Evolutionary conservation across 2,888 invertebrate genomes (phyloP), one percentile per base, ranked within the genome.

Genomic region (Eupithecia abbreviata): DNA sequence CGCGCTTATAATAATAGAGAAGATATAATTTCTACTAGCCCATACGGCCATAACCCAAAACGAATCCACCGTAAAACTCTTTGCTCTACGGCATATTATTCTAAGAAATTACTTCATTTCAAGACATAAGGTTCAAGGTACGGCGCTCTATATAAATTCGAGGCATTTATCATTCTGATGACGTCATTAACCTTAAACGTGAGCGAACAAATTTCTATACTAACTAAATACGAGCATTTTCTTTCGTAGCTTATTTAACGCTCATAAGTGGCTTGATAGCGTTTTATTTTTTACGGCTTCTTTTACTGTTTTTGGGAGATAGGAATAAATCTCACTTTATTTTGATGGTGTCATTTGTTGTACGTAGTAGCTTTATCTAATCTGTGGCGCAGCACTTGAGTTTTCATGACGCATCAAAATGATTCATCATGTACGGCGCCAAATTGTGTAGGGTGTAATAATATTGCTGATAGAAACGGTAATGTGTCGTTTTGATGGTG

Each of bases 21-120:
- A 15, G 43, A 42, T 9, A 42, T 68, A n/a, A n/a, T 45, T 43
- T 68, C 42, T 15, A 15, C 43, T 68, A 68, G 45, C 67, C 67
- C 67, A 45, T 15, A 66, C 12, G 42, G 45, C 49, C 18, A 47
- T 71, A 58, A 74, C 66, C 45, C 42, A 41, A 45, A 67, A 42
- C 43, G 49, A 51, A 65, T 9, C 67, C 18, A 49, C 81, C 81
- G 81, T 75, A 80, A 76, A 71, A 71, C 79, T 79, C 58, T 55
- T 79, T 72, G 66, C 70, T 85, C 85, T 85, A 81, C 84, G 80
- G 79, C 76, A 85, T 86, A 89, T 90, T 89, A 90, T 90, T 90
- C 90, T 90, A 89, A 90, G 89, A 88, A 90, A 90, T 91, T 90
- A 90, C 90, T 90, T 90, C 89, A 90, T 90, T 90, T 90, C 85